phyloP scores from a whole-genome alignment of 92 coral and sea anemone species.

The Isaurus tuberculatus region DNA sequence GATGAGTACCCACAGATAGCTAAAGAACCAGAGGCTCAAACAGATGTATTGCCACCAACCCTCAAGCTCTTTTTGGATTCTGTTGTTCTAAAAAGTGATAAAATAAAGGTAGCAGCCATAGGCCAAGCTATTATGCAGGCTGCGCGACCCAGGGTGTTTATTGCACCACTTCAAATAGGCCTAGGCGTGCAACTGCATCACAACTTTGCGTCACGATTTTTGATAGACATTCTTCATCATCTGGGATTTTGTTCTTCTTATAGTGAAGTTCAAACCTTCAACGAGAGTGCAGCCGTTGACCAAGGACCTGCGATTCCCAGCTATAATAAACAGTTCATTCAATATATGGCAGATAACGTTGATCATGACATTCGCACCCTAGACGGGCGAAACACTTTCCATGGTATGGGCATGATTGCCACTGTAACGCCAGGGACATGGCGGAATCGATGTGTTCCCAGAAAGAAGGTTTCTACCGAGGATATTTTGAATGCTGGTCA shows the following conservation, averaged over 20 bases:
- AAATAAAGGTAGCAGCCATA: constrained; percentile 32
- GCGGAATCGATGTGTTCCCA: constrained; percentile 32
- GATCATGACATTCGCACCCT: constrained; percentile 63
- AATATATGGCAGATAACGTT: constrained; percentile 49
- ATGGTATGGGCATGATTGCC: constrained; percentile 70
- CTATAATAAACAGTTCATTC: constrained; percentile 52
- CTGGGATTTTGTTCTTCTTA: constrained; percentile 46
- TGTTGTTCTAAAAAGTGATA: background rate
- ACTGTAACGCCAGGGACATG: constrained; percentile 61
- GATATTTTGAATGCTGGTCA: constrained; percentile 39
- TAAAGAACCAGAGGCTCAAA: constrained; percentile 1
- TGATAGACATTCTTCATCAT: constrained; percentile 37
- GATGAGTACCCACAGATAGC: constrained; percentile 33
- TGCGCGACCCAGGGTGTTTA: constrained; percentile 18
- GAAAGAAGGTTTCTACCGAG: constrained; percentile 19
- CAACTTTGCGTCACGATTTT: constrained; percentile 27
- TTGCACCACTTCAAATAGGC: constrained; percentile 46
- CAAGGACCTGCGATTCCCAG: background rate
- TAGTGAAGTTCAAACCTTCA: constrained; percentile 9
- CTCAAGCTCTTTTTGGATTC: constrained; percentile 20
- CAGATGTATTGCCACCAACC: background rate
- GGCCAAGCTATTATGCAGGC: constrained; percentile 53
- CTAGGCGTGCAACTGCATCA: constrained; percentile 41
- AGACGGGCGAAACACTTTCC: constrained; percentile 63
- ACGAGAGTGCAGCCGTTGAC: constrained; percentile 56